phyloP scores from a whole-genome alignment of 2,797 vertebrate species.

The Falco naumanni region DNA sequence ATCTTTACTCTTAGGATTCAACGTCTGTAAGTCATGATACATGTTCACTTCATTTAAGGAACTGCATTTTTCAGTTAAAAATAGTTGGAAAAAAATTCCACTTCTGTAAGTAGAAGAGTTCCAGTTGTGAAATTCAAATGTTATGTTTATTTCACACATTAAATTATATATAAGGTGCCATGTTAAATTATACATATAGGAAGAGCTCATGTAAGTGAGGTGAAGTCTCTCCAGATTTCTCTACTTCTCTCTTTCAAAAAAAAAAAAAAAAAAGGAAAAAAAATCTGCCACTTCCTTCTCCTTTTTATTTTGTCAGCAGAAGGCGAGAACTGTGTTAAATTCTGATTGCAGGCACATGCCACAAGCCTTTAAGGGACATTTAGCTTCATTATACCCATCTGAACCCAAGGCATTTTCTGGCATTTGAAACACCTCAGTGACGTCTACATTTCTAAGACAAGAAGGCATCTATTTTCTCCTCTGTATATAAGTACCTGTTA shows the following conservation, averaged over 20 bases:
- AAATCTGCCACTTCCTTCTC: neutral
- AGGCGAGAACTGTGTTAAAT: neutral
- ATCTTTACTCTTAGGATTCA: neutral
- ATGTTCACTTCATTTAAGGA: neutral
- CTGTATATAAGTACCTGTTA: neutral
- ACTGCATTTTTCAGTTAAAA: neutral
- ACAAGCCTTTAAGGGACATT: constrained; percentile 12
- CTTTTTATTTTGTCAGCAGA: constrained; percentile 35
- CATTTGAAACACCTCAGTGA: neutral
- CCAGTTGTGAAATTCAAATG: constrained; percentile 67
- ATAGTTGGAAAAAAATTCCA: neutral
- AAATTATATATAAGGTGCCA: constrained; percentile 69
- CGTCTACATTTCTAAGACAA: neutral
- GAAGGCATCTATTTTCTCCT: neutral
- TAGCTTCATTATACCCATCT: neutral
- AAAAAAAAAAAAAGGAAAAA: too few species aligned
- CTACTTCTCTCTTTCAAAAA: neutral
- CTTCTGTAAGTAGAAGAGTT: constrained; percentile 34
- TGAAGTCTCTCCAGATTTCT: constrained; percentile 36
- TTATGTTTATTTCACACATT: constrained; percentile 61
- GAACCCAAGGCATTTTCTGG: neutral
- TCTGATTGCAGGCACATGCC: neutral
- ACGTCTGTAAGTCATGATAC: neutral
- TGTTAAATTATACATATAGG: constrained; percentile 71
- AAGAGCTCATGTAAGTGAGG: constrained; percentile 51